Percentiles rank a stretch among this genome's conserved stretches.
phyloP scores from a whole-genome alignment of 2,113 vertebrate genomes.

The Siphamia tubifer region DNA sequence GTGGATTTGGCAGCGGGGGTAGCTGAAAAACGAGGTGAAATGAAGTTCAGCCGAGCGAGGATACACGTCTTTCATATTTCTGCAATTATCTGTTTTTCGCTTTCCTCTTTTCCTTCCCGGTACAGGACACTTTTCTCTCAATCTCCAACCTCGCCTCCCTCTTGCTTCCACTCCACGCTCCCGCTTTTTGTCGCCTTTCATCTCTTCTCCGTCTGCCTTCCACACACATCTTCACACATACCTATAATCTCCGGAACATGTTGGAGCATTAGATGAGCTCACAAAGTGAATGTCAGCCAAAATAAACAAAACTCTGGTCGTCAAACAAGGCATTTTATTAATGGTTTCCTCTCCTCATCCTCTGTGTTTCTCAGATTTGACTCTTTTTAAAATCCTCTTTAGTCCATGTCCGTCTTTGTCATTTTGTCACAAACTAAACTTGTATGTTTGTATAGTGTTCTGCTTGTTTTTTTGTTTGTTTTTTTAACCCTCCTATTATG shows the following conservation, averaged over 20 bases:
- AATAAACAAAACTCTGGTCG: constrained; percentile 12
- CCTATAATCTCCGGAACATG: constrained; percentile 41
- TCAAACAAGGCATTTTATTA: constrained; percentile 31
- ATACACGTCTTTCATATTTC: constrained; percentile 28
- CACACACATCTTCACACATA: neutral
- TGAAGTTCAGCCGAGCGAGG: constrained; percentile 46
- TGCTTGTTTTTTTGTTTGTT: neutral
- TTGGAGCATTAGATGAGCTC: constrained; percentile 41
- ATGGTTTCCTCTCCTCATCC: constrained; percentile 1
- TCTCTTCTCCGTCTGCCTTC: neutral
- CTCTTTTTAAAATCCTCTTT: too few relatives aligned
- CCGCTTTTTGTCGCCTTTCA: constrained; percentile 11
- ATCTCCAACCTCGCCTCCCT: neutral
- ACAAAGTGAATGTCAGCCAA: constrained; percentile 45
- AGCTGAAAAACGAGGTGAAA: constrained; percentile 50
- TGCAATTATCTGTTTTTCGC: constrained; percentile 42
- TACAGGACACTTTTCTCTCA: neutral
- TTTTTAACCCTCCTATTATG: too few relatives aligned
- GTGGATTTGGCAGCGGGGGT: constrained; percentile 48
- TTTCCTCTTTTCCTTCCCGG: constrained; percentile 1
- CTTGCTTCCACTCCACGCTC: neutral
- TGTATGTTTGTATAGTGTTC: neutral
- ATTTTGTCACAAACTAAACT: too few relatives aligned
- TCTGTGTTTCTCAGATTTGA: too few relatives aligned
- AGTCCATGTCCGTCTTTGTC: too few relatives aligned